These are phyloP conservation scores for Lophius piscatorius DNA, from an alignment of 2,113 vertebrate genomes.

Conservation along the genomic window DNA sequence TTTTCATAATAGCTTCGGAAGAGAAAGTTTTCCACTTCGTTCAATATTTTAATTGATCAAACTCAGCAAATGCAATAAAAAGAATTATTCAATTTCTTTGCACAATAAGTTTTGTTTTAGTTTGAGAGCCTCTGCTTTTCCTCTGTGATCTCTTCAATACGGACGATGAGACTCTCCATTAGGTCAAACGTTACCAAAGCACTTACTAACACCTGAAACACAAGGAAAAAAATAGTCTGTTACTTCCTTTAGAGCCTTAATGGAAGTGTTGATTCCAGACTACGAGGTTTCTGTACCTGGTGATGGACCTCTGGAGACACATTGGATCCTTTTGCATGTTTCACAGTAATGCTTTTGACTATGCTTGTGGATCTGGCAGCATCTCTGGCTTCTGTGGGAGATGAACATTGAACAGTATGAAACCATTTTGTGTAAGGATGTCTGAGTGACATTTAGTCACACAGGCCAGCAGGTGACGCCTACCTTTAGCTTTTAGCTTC, in stretches of 20 bases:
- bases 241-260: not conserved
- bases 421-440: not conserved
- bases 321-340: slow-evolving; percentile 79
- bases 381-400: slow-evolving; percentile 68
- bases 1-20: not conserved
- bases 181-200: slow-evolving; percentile 95
- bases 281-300: slow-evolving; percentile 78
- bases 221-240: not conserved
- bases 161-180: slow-evolving; percentile 92
- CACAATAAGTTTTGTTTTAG: not conserved
- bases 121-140: slow-evolving; percentile 74
- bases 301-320: slow-evolving; percentile 88
- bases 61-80: slow-evolving; percentile 20
- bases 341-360: slow-evolving; percentile 67
- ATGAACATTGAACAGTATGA: not conserved
- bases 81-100: not conserved
- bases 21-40: not conserved
- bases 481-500: slow-evolving; percentile 80
- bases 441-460: not conserved
- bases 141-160: slow-evolving; percentile 91
- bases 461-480: slow-evolving; percentile 5
- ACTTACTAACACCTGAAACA: slow-evolving; percentile 88
- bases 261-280: not conserved
- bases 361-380: slow-evolving; percentile 35
- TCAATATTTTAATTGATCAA: not conserved